Evolutionary conservation across 2,113 vertebrate species (phyloP).

Genomic region (Meriones unguiculatus): DNA sequence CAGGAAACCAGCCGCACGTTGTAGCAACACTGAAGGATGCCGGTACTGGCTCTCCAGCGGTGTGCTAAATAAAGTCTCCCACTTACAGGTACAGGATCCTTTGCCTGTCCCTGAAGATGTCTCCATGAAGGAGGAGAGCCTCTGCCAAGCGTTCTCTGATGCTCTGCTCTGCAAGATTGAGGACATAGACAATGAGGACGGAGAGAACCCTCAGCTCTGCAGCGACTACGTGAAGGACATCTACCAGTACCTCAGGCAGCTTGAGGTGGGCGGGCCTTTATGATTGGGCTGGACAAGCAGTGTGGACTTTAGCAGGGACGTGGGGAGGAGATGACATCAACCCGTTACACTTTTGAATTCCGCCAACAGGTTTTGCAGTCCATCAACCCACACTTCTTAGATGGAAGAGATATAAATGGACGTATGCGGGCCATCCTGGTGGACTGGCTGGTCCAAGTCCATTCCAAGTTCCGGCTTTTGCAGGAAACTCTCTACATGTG

Average conservation of each 20-base stretch:
- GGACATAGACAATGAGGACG: slow-evolving; percentile 93
- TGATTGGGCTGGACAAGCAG: background rate
- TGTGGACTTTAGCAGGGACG: background rate
- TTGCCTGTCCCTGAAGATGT: slow-evolving; percentile 84
- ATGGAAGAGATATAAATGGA: slow-evolving; percentile 90
- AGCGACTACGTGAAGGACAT: slow-evolving; percentile 96
- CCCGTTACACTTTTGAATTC: slow-evolving; percentile 19
- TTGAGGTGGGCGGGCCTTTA: slow-evolving; percentile 88
- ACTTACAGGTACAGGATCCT: slow-evolving; percentile 63
- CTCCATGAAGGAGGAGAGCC: slow-evolving; percentile 90
- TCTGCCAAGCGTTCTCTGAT: slow-evolving; percentile 96
- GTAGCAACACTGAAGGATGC: background rate
- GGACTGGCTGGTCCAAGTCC: slow-evolving; percentile 98
- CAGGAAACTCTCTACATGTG: slow-evolving; percentile 97
- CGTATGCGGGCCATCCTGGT: slow-evolving; percentile 95
- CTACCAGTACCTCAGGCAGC: slow-evolving; percentile 91
- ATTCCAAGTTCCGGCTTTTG: slow-evolving; percentile 94
- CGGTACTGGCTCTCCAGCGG: background rate
- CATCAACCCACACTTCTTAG: slow-evolving; percentile 89
- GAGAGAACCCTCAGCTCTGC: slow-evolving; percentile 93
- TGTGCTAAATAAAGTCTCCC: background rate
- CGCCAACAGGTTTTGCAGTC: slow-evolving; percentile 89
- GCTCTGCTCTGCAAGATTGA: slow-evolving; percentile 88
- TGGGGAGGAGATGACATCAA: background rate
- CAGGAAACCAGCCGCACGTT: background rate